A percentile compares a stretch with the other conserved stretches of the same genome.
phyloP scores from a whole-genome alignment of 2,113 vertebrate species.

The Poecile atricapillus region DNA sequence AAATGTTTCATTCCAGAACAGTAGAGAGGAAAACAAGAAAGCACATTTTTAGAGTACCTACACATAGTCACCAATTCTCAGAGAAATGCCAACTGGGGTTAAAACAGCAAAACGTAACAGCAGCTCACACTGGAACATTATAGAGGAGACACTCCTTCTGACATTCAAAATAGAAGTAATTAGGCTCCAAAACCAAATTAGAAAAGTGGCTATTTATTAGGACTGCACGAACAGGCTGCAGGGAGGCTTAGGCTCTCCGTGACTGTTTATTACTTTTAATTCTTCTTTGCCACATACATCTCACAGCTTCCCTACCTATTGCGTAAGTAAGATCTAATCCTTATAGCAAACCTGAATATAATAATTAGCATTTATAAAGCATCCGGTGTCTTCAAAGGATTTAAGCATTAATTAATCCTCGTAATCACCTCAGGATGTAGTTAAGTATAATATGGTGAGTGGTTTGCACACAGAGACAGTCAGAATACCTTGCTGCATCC shows the following conservation, averaged over 20 bases:
- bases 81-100: neutral
- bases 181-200: conserved; percentile 6
- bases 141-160: neutral
- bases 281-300: neutral
- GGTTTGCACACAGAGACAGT: neutral
- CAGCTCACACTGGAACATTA: neutral
- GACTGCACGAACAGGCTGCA: conserved; percentile 8
- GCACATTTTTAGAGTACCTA: neutral
- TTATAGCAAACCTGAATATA: conserved; percentile 24
- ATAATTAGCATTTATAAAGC: conserved; percentile 52
- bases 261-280: conserved; percentile 2
- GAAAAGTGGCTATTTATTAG: conserved; percentile 2
- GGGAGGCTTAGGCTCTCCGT: neutral
- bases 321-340: conserved; percentile 9
- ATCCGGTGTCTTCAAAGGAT: neutral
- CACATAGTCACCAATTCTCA: neutral
- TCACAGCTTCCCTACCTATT: neutral
- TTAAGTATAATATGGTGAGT: neutral
- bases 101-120: neutral
- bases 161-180: neutral
- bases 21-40: neutral
- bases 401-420: conserved; percentile 17
- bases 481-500: neutral
- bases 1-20: neutral
- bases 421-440: neutral